Evolutionary conservation across 2,797 vertebrate species (phyloP).

Genomic region (Luscinia luscinia): DNA sequence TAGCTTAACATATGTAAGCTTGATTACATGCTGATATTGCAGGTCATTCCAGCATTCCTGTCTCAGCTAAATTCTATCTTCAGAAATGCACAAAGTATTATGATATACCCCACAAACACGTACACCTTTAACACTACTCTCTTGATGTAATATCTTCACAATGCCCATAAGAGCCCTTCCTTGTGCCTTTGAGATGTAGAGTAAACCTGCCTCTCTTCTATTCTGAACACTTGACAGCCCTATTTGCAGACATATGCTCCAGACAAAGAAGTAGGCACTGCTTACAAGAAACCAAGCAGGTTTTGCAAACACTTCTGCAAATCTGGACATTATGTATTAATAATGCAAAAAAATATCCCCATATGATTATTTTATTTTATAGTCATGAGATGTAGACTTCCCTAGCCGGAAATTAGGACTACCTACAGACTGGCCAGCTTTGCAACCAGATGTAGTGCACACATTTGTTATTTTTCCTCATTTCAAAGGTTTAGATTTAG

Average conservation of each 20-base stretch:
- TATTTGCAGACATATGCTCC: background rate
- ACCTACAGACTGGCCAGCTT: background rate
- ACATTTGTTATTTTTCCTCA: background rate
- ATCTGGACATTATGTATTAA: background rate
- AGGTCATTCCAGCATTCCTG: background rate
- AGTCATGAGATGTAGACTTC: background rate
- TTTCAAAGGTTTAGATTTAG: background rate
- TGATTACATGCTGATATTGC: background rate
- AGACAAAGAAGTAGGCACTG: background rate
- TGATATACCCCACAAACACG: background rate
- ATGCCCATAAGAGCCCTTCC: background rate
- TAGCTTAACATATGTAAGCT: background rate
- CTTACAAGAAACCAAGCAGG: background rate
- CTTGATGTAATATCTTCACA: background rate
- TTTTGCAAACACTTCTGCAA: constrained; percentile 1
- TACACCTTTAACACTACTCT: background rate
- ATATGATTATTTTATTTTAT: background rate
- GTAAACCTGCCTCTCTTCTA: background rate
- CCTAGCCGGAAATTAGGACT: background rate
- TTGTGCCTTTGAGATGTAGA: background rate
- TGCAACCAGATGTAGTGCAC: background rate
- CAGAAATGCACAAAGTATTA: background rate
- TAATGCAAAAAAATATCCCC: background rate
- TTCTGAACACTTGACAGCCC: background rate
- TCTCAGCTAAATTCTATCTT: background rate